Evolutionary conservation across 2,888 invertebrate genomes (phyloP).

Genomic region (Nephrotoma appendiculata): DNA sequence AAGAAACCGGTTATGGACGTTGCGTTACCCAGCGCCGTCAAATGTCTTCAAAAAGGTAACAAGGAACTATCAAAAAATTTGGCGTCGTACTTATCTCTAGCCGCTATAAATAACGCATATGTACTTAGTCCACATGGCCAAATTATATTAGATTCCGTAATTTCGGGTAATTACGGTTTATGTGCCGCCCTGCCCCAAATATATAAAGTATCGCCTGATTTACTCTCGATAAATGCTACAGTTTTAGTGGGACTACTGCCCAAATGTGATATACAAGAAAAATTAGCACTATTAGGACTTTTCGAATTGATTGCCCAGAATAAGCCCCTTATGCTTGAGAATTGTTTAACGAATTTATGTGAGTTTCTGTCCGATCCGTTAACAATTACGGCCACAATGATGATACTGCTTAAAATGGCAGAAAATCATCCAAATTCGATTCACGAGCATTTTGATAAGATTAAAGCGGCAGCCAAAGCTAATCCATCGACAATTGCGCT

Average conservation of each 20-base stretch:
- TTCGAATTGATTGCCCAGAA: conserved; percentile 70
- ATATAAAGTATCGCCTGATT: conserved; percentile 75
- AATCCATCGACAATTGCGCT: conserved; percentile 48
- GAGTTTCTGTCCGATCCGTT: conserved; percentile 51
- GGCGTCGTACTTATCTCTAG: conserved; percentile 81
- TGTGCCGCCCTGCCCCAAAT: conserved; percentile 81
- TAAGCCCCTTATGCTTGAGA: conserved; percentile 64
- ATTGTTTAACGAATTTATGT: conserved; percentile 67
- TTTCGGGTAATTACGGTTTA: conserved; percentile 77
- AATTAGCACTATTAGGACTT: conserved; percentile 66
- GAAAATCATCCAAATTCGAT: conserved; percentile 54
- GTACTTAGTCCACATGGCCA: conserved; percentile 76
- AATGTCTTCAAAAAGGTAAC: conserved; percentile 81
- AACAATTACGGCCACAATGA: conserved; percentile 48
- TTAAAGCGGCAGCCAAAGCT: conserved; percentile 52
- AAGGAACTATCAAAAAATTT: conserved; percentile 78
- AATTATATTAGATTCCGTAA: conserved; percentile 79
- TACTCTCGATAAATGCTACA: conserved; percentile 71
- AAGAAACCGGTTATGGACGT: conserved; percentile 40
- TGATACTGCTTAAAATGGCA: conserved; percentile 61
- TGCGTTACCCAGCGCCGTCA: conserved; percentile 80
- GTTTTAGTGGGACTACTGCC: conserved; percentile 62
- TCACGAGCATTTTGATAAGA: conserved; percentile 51
- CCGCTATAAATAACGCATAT: conserved; percentile 80
- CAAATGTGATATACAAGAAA: conserved; percentile 74